Conservation (phyloP, 2,888 invertebrate species). For the Adineta ricciae region DNA sequence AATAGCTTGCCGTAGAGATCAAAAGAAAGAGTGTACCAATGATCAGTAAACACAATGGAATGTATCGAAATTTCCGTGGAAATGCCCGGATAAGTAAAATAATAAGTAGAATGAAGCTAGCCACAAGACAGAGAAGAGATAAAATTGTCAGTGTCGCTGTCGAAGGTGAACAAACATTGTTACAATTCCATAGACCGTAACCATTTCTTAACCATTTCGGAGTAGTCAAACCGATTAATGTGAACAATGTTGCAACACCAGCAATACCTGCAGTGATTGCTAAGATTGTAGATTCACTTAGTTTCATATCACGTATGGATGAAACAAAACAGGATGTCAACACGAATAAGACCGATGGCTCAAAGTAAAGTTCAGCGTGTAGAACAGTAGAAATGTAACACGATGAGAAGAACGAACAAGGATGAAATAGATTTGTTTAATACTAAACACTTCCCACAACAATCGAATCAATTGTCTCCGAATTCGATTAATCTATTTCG, state of each 20-base stretch:
- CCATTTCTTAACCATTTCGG: background rate
- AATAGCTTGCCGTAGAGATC: background rate
- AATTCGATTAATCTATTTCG: background rate
- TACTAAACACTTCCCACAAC: background rate
- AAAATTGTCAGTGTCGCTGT: background rate
- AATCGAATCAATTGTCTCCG: background rate
- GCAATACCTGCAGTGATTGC: background rate
- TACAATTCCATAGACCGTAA: background rate
- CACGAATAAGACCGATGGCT: background rate
- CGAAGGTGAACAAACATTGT: background rate
- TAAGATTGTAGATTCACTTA: background rate
- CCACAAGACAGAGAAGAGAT: background rate
- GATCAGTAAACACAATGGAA: background rate
- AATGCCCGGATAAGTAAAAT: background rate
- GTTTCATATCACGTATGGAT: background rate
- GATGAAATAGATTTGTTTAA: background rate
- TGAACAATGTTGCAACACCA: background rate
- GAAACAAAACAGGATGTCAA: background rate
- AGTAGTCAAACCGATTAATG: background rate
- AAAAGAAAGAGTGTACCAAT: background rate
- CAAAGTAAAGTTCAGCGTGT: background rate
- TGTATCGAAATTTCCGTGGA: background rate
- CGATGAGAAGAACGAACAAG: background rate
- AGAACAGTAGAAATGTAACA: background rate
- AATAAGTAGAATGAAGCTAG: background rate